Evolutionary conservation across 2,797 vertebrate genomes (phyloP), one percentile per base, ranked within the genome.

Genomic region (Cottoperca gobio): DNA sequence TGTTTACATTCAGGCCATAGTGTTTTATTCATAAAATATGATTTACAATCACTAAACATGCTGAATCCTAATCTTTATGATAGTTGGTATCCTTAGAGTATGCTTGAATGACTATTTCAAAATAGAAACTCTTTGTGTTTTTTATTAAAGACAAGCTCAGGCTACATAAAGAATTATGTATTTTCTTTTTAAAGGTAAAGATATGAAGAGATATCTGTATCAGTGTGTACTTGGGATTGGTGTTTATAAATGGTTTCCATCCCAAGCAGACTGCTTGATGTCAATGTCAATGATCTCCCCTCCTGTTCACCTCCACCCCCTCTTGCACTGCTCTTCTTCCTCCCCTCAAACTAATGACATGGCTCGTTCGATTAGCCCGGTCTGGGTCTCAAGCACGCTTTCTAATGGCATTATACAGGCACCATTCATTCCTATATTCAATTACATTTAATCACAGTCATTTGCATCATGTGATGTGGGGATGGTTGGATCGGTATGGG

Each of bases 351-450:
- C 82, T 84, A 90, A 90, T 77, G 87, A 87, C 83, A 78, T 79
- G 90, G 62, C 87, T 88, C 91, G n/a, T n/a, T 91, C 90, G 81
- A 93, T 89, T 86, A 92, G 66, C 69, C 19, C 69, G 55, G 87
- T 81, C 88, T 91, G 85, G 85, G 78, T 72, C 81, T 84, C 72
- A 70, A 83, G 89, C 87, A 84, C 4, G 75, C 87, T 78, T 81
- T 87, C 79, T 94, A 94, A 95, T 90, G 85, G 69, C 86, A 92
- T 94, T 93, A 95, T 82, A 89, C 85, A 87, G 91, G 90, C 91
- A 89, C 89, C 91, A 94, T 95, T 95, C 93, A 93, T 94, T 91
- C 90, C 85, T 91, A 81, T 93, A 95, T 95, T 95, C 89, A 93
- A 94, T 95, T 94, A 95, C 74, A 82, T 92, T 91, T 94, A 95